Conservation (phyloP, 2,797 vertebrate species). For the Petrocephalus sullivani region DNA sequence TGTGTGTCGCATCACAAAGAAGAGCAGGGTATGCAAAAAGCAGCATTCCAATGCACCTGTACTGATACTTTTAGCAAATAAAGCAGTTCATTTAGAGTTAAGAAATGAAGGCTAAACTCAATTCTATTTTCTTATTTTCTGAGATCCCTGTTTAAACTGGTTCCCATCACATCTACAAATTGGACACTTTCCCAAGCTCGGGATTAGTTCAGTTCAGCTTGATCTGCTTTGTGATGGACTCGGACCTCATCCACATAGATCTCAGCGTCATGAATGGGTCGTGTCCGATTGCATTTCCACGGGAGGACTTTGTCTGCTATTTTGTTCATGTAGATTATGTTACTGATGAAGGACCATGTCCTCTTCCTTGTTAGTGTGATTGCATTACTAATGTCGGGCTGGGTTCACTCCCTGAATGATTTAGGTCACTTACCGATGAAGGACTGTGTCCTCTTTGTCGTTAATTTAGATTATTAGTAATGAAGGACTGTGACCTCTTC, state of each 20-base stretch:
- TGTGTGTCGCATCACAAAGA: neutral
- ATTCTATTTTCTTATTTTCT: neutral
- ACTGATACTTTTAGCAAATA: neutral
- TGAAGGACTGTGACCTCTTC: too few relatives aligned
- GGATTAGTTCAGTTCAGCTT: neutral
- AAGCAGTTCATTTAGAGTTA: neutral
- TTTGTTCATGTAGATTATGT: neutral
- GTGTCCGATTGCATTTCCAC: neutral
- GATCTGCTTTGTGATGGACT: neutral
- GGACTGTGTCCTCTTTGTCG: neutral
- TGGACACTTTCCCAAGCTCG: neutral
- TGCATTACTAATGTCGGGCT: neutral
- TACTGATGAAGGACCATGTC: neutral
- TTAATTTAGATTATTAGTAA: neutral
- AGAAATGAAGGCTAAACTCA: neutral
- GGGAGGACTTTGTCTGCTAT: neutral
- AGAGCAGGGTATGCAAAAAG: neutral
- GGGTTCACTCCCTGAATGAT: neutral
- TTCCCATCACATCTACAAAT: neutral
- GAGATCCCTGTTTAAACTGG: neutral
- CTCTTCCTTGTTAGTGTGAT: neutral
- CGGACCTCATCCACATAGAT: neutral
- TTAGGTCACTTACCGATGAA: neutral
- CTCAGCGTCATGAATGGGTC: neutral
- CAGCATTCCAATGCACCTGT: neutral